Conservation (phyloP, 2,888 invertebrate genomes). For the Nineta flava region DNA sequence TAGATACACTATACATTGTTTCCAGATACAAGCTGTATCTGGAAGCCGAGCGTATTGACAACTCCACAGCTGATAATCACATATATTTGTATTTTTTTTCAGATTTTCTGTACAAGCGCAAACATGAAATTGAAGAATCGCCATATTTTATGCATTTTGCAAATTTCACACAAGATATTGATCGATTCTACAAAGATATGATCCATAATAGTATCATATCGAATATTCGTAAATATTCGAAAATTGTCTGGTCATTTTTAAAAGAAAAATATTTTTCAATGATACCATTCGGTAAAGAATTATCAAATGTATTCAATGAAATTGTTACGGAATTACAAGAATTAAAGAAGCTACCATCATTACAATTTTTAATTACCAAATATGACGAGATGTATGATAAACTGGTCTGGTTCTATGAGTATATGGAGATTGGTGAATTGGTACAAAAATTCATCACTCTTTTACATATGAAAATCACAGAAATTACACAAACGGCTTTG, state of each 20-base stretch:
- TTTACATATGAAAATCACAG: constrained; percentile 51
- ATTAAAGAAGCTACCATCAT: constrained; percentile 41
- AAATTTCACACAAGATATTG: constrained; percentile 65
- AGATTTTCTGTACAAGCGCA: constrained; percentile 67
- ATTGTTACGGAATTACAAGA: constrained; percentile 43
- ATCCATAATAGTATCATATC: constrained; percentile 61
- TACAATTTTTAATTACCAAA: constrained; percentile 37
- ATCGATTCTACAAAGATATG: constrained; percentile 62
- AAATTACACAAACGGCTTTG: constrained; percentile 59
- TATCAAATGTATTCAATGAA: constrained; percentile 44
- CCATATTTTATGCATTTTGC: constrained; percentile 68
- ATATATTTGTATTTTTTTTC: constrained; percentile 15
- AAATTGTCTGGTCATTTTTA: constrained; percentile 46
- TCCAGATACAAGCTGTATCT: no score
- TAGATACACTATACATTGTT: no score
- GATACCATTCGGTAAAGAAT: constrained; percentile 51
- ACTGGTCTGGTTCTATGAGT: constrained; percentile 57
- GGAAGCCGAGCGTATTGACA: no score
- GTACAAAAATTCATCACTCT: constrained; percentile 45
- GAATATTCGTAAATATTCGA: constrained; percentile 61
- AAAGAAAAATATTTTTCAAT: constrained; percentile 48
- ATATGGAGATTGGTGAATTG: constrained; percentile 55
- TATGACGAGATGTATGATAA: constrained; percentile 43
- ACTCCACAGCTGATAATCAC: no score
- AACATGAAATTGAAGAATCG: constrained; percentile 62